phyloP scores from a whole-genome alignment of 2,888 invertebrate genomes.

The Scaptodrosophila latifasciaeformis region DNA sequence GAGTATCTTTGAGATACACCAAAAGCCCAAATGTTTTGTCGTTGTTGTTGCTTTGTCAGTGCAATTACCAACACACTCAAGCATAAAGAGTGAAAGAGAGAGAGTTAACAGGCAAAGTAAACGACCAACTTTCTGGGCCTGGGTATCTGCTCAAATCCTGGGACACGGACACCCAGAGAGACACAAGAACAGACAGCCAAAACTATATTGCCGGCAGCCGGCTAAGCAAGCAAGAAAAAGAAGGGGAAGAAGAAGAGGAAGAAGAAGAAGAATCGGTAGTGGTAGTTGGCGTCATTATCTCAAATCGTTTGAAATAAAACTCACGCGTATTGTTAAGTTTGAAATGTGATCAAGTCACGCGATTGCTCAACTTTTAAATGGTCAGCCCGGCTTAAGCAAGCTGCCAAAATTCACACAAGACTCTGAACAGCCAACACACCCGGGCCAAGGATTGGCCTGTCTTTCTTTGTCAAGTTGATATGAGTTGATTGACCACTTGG shows the following conservation, averaged over 20 bases:
- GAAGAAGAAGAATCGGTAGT: too few species aligned
- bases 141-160: background rate
- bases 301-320: conserved; percentile 25
- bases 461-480: background rate
- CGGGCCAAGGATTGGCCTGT: too few species aligned
- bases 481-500: conserved; percentile 32
- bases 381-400: conserved; percentile 2
- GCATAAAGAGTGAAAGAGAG: background rate
- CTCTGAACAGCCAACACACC: background rate
- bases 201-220: background rate
- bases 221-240: conserved; percentile 5
- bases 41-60: background rate
- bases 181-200: conserved; percentile 12
- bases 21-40: conserved; percentile 18
- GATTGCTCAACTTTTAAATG: conserved; percentile 20
- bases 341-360: conserved; percentile 46
- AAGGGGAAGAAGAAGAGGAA: too few species aligned
- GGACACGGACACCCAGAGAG: conserved; percentile 1
- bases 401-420: conserved; percentile 38
- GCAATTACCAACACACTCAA: conserved; percentile 24
- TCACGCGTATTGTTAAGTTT: conserved; percentile 29
- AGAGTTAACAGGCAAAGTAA: background rate
- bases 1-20: conserved; percentile 31
- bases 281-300: conserved; percentile 29
- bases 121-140: background rate